Conservation (phyloP, 2,113 vertebrate species). For the Catharus minimus region DNA sequence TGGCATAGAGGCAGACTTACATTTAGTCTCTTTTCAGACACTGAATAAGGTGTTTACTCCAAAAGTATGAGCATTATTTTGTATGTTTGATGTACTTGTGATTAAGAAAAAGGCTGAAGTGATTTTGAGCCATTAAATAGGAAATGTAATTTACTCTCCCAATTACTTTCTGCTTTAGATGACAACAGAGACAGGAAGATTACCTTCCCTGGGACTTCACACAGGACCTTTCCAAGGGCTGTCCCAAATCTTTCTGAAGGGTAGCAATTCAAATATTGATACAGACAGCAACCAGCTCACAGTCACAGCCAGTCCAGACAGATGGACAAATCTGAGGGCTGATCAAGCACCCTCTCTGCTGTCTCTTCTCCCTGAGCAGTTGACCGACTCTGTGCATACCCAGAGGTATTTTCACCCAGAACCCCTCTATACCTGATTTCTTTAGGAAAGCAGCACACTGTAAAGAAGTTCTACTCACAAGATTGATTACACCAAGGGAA, state of each 20-base stretch:
- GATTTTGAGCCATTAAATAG: neutral
- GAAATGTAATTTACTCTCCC: neutral
- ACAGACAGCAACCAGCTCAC: neutral
- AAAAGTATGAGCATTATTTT: neutral
- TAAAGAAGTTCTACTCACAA: neutral
- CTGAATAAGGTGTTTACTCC: neutral
- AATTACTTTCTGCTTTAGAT: neutral
- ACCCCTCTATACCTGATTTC: neutral
- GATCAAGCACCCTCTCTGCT: neutral
- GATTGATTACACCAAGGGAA: neutral
- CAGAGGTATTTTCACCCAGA: neutral
- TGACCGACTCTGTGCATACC: neutral
- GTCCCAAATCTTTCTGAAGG: neutral
- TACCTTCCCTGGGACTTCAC: neutral
- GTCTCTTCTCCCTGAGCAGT: neutral
- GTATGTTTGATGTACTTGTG: neutral
- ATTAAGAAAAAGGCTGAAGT: neutral
- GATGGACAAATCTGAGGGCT: neutral
- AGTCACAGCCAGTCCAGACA: neutral
- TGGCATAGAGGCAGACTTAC: neutral
- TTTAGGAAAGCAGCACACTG: neutral
- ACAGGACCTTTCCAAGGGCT: neutral
- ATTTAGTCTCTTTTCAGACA: neutral
- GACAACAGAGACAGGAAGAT: neutral
- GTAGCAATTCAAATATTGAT: neutral